phyloP scores from a whole-genome alignment of 2,888 invertebrate species.

The Clunio marinus region DNA sequence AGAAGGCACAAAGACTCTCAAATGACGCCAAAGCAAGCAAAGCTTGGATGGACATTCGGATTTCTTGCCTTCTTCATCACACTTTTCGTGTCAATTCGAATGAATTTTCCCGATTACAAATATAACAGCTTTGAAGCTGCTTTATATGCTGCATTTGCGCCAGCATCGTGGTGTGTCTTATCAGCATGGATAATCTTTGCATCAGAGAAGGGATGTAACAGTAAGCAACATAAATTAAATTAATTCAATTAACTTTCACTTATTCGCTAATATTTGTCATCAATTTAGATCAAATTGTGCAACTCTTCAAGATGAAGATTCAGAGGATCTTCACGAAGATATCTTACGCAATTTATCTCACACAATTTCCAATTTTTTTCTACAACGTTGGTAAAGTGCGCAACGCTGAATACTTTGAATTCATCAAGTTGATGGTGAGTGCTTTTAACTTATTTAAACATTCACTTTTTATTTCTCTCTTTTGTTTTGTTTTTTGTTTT shows the following conservation, averaged over 20 bases:
- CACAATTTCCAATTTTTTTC: slow-evolving; percentile 68
- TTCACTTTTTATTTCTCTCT: background rate
- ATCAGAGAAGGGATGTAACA: slow-evolving; percentile 59
- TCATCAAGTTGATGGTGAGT: slow-evolving; percentile 57
- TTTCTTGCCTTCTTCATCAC: slow-evolving; percentile 55
- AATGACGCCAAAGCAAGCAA: slow-evolving; percentile 52
- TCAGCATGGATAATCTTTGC: slow-evolving; percentile 65
- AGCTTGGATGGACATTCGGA: slow-evolving; percentile 57
- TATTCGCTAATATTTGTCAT: background rate
- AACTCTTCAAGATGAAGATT: slow-evolving; percentile 28
- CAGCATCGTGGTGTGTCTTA: slow-evolving; percentile 64
- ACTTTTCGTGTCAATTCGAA: slow-evolving; percentile 59
- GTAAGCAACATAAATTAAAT: too few relatives aligned
- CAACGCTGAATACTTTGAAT: slow-evolving; percentile 57
- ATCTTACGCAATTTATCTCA: slow-evolving; percentile 65
- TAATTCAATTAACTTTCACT: too few relatives aligned
- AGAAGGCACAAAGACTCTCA: slow-evolving; percentile 51
- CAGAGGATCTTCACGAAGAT: slow-evolving; percentile 53
- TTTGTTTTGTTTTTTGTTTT: background rate
- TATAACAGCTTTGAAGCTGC: slow-evolving; percentile 63
- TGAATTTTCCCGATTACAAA: slow-evolving; percentile 59
- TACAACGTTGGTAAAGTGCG: slow-evolving; percentile 62
- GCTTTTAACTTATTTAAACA: background rate
- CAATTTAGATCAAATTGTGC: slow-evolving; percentile 24
- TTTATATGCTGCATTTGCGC: slow-evolving; percentile 66